Evolutionary conservation across 2,797 vertebrate species (phyloP), one percentile per base, ranked within the genome.

Genomic region (Menidia menidia): DNA sequence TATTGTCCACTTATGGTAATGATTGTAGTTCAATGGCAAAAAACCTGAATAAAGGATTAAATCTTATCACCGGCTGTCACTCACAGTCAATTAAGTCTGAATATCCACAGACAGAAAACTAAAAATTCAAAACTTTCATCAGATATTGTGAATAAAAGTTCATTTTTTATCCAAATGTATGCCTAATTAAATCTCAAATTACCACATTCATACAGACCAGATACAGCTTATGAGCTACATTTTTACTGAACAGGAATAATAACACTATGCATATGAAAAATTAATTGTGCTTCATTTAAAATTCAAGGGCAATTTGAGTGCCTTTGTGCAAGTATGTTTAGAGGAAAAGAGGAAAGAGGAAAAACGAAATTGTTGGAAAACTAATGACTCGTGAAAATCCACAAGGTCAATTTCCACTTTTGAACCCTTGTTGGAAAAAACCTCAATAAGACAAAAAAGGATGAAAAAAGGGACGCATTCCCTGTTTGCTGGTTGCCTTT

Each of bases 351-450:
- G 9, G 4, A 33, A 43, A 67, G 54, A 10, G 32, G 33, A 56
- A 6, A 41, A 60, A 69, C 72, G 64, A 74, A 84, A 88, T 74
- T 92, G 80, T 88, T 94, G 90, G 89, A 59, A 76, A 65, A 45
- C 16, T 51, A 47, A 42, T 35, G 8, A 15, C 11, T 67, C 14
- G 53, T 56, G 71, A 18, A 50, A 68, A 13, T 45, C 59, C 54
- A 19, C 1, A 14, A 9, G 13, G 47, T 31, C 52, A 47, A 65
- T 48, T 45, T 68, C 31, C 16, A 32, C 60, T 81, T 68, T 78
- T 15, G 76, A 68, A 54, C 4, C 7, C 42, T 0, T 50, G 61
- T 0, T 50, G 61, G 33, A 41, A 15, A 68, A 60, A 69, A 47
- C 3, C 0, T 5, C 16, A 16, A 10, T 55, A 30, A 45, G 67